Evolutionary conservation across 2,797 vertebrate genomes (phyloP), one percentile per base, ranked within the genome.

Genomic region (Salarias fasciatus): DNA sequence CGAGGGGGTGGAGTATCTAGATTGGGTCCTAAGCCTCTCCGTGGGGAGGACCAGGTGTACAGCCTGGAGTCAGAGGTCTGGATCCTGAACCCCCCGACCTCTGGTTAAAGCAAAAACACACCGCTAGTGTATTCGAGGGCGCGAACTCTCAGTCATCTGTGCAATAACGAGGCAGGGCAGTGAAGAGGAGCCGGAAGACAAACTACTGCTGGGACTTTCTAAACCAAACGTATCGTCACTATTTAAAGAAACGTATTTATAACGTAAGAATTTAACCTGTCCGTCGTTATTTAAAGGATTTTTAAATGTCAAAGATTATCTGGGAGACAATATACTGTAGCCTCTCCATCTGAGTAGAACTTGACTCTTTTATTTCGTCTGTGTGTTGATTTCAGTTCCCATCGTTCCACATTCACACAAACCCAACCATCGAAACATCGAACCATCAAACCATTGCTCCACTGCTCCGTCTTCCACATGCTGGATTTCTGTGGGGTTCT

Each of bases 221-320:
- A 79, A 59, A 80, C 57, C 79, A 88, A 85, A 86, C 75, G 54
- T 73, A 57, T 63, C 77, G 58, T 45, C 18, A 68, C 8, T 69
- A 57, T 51, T 57, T 69, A 74, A 75, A 84, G 36, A 82, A 85
- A 82, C 75, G 79, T 90, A 91, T 89, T 92, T 89, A 89, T 75
- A 86, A 83, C 63, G 66, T 90, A 83, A 59, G 63, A 90, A 88
- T 86, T 86, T 75, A 92, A 87, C 77, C 74, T 80, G 82, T 80
- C 63, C 75, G 86, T 92, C 87, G 88, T 89, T 87, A 89, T 91
- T 84, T 86, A 86, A 88, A 84, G 54, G 63, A 80, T 90, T 91
- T 91, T 88, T 86, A 86, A 91, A 89, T 68, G 75, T 86, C 84
- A 74, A 88, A 72, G 75, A 86, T 41, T n/a, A 62, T 70, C 61